A percentile compares a stretch with the other conserved stretches of the same genome.
phyloP scores from a whole-genome alignment of 2,797 vertebrate genomes.

The Takifugu ocellatus region DNA sequence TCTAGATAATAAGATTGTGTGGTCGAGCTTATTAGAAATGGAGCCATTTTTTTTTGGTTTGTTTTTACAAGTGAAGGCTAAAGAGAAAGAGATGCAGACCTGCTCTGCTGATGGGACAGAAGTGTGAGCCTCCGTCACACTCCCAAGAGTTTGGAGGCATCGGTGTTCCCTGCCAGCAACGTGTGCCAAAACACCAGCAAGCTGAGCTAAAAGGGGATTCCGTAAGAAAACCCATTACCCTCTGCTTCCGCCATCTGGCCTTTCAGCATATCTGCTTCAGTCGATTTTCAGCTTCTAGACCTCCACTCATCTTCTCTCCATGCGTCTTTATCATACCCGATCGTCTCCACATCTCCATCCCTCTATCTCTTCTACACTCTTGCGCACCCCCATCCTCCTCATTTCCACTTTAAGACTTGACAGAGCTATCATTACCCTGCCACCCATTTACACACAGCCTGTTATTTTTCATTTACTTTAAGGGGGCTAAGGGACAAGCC shows the following conservation, averaged over 20 bases:
- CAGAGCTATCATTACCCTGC: slow-evolving; percentile 67
- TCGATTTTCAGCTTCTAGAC: slow-evolving; percentile 12
- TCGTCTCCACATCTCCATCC: slow-evolving; percentile 4
- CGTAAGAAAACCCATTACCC: slow-evolving; percentile 30
- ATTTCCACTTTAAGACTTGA: slow-evolving; percentile 49
- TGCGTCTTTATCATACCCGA: slow-evolving; percentile 17
- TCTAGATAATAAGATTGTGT: neutral
- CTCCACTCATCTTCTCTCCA: slow-evolving; percentile 8
- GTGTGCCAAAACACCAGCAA: slow-evolving; percentile 31
- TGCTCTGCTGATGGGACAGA: slow-evolving; percentile 34
- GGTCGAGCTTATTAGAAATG: too few species aligned
- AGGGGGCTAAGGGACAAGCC: slow-evolving; percentile 59
- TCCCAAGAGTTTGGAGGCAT: slow-evolving; percentile 18
- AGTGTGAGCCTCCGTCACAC: slow-evolving; percentile 1
- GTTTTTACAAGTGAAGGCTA: slow-evolving; percentile 7
- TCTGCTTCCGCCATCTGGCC: slow-evolving; percentile 9
- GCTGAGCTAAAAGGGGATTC: slow-evolving; percentile 27
- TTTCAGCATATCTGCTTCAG: slow-evolving; percentile 1
- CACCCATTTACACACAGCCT: slow-evolving; percentile 66
- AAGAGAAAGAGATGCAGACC: slow-evolving; percentile 1
- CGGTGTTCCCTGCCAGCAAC: slow-evolving; percentile 20
- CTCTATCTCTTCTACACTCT: slow-evolving; percentile 18
- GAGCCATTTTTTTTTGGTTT: too few species aligned
- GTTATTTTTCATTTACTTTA: slow-evolving; percentile 70
- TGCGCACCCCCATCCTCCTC: slow-evolving; percentile 21